These are phyloP conservation scores for Nicator chloris DNA, from an alignment of 2,113 vertebrate species.

Conservation along the genomic window DNA sequence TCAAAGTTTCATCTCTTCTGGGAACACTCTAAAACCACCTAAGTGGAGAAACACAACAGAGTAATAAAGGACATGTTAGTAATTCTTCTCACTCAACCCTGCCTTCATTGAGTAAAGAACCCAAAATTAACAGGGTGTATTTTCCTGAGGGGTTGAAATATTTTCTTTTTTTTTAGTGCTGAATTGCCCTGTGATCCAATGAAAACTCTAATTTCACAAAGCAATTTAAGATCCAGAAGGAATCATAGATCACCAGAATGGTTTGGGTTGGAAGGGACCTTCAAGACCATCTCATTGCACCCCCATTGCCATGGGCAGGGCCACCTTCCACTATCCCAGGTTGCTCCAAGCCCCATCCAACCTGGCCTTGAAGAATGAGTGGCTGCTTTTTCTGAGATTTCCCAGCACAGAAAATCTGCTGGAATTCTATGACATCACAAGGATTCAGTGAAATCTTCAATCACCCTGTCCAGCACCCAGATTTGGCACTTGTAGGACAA, in stretches of 20 bases:
- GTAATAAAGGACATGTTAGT: not conserved
- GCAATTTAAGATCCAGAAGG: not conserved
- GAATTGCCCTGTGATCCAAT: not conserved
- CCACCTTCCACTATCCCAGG: not conserved
- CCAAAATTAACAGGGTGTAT: not conserved
- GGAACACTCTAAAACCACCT: not conserved
- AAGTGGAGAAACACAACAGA: not conserved
- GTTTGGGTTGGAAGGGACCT: not conserved
- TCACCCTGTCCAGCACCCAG: not conserved
- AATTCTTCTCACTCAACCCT: not conserved
- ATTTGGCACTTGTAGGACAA: not conserved
- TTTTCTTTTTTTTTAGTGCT: not conserved
- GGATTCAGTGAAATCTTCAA: not conserved
- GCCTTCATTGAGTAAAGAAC: not conserved
- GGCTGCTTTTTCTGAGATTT: not conserved
- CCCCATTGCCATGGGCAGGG: not conserved
- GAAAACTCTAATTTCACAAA: not conserved
- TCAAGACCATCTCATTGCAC: not conserved
- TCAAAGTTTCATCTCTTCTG: not conserved
- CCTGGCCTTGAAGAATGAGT: not conserved
- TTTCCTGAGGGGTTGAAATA: not conserved
- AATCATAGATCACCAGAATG: not conserved
- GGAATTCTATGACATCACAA: not conserved
- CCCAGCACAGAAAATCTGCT: not conserved
- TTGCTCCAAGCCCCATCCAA: fast-evolving